Conservation (phyloP, 2,113 vertebrate species). For the Myotis davidii region DNA sequence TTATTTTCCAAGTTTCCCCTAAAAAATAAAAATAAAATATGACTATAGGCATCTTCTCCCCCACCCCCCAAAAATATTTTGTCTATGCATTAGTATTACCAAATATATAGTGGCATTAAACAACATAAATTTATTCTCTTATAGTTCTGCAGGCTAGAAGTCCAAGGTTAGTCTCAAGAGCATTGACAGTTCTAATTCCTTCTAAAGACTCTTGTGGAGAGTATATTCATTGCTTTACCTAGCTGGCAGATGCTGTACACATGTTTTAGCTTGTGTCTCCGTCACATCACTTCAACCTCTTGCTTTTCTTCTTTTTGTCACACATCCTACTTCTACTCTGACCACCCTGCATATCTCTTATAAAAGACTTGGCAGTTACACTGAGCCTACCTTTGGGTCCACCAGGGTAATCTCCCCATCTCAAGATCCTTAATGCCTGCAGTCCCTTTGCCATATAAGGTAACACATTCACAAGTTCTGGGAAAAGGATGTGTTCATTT, state of each 20-base stretch:
- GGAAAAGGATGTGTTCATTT: not conserved
- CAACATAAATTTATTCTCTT: not conserved
- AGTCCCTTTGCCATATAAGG: not conserved
- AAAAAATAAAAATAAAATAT: not conserved
- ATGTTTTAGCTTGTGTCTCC: not conserved
- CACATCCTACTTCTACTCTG: not conserved
- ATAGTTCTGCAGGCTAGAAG: not conserved
- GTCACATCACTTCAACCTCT: not conserved
- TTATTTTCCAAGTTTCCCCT: not conserved
- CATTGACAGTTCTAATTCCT: fast-evolving
- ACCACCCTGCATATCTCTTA: not conserved
- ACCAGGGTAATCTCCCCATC: not conserved
- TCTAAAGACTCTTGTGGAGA: not conserved
- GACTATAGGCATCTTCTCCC: not conserved
- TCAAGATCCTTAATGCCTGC: not conserved
- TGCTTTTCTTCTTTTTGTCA: not conserved
- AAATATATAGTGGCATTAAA: not conserved
- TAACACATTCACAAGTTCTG: not conserved
- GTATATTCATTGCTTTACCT: not conserved
- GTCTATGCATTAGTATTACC: not conserved
- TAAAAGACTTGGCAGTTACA: not conserved
- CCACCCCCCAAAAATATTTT: not conserved
- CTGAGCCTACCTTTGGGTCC: not conserved
- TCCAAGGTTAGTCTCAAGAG: not conserved
- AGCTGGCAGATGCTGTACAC: fast-evolving